These are phyloP conservation scores for Charadrius vociferus DNA, from an alignment of 2,113 vertebrate species.

Conservation along the genomic window DNA sequence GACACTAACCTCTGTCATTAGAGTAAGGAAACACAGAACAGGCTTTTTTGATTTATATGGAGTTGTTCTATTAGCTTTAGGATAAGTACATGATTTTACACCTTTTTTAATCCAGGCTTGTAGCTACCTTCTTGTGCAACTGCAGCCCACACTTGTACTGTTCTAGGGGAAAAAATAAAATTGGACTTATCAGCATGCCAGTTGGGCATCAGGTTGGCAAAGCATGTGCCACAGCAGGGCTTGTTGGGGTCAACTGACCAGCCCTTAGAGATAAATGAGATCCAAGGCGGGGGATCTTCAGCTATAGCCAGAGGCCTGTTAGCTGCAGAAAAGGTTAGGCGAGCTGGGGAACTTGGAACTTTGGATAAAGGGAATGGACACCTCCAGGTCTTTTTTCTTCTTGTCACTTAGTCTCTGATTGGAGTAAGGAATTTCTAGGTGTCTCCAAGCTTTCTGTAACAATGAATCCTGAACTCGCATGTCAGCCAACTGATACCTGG, in stretches of 20 bases:
- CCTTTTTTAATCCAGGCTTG: background rate
- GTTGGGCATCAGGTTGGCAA: background rate
- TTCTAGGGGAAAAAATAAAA: background rate
- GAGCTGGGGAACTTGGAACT: background rate
- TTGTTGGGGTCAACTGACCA: background rate
- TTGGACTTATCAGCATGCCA: background rate
- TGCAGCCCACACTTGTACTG: background rate
- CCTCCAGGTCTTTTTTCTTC: background rate
- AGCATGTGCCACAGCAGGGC: background rate
- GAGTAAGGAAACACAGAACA: background rate
- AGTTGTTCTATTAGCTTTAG: background rate
- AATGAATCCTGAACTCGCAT: background rate
- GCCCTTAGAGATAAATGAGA: background rate
- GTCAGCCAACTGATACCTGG: background rate
- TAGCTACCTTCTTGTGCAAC: background rate
- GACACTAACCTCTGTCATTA: background rate
- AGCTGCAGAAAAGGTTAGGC: background rate
- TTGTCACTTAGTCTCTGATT: background rate
- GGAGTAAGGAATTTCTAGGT: background rate
- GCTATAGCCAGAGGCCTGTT: background rate
- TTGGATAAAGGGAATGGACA: background rate
- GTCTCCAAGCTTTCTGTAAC: background rate
- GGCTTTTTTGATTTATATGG: background rate
- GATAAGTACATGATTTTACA: background rate
- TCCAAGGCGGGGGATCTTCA: background rate